phyloP scores from a whole-genome alignment of 2,888 invertebrate genomes.

The Monopis laevigella region DNA sequence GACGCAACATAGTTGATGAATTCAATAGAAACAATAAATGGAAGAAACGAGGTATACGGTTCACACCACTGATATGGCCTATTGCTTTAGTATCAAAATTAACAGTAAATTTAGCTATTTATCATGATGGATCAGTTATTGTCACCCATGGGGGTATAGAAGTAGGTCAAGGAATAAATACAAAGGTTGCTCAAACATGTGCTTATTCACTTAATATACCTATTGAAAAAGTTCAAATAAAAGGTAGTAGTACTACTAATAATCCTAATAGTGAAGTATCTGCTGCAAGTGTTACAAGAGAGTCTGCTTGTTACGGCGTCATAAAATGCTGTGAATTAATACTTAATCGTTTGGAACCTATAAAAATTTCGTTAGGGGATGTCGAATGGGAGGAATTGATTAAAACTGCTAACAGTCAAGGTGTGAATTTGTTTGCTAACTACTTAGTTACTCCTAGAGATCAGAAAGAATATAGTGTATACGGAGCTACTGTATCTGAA shows the following conservation, averaged over 20 bases:
- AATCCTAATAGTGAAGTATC: constrained; percentile 71
- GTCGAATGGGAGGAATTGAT: constrained; percentile 63
- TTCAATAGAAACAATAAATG: constrained; percentile 75
- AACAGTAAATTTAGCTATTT: constrained; percentile 67
- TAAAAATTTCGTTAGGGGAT: constrained; percentile 44
- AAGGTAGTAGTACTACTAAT: constrained; percentile 67
- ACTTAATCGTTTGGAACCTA: constrained; percentile 44
- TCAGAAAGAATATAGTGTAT: constrained; percentile 41
- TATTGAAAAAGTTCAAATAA: constrained; percentile 70
- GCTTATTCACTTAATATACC: constrained; percentile 72
- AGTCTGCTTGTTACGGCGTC: constrained; percentile 65
- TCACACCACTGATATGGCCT: constrained; percentile 70
- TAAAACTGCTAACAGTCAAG: constrained; percentile 39
- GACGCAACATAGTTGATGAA: constrained; percentile 48
- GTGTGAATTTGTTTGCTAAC: constrained; percentile 45
- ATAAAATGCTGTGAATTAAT: constrained; percentile 53
- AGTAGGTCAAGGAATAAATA: constrained; percentile 79
- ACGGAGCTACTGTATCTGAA: constrained; percentile 70
- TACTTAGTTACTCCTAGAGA: constrained; percentile 28
- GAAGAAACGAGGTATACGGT: constrained; percentile 73
- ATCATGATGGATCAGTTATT: constrained; percentile 71
- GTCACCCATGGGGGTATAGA: constrained; percentile 73
- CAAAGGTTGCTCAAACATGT: constrained; percentile 72
- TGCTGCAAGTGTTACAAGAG: constrained; percentile 75
- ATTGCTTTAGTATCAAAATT: constrained; percentile 46